Evolutionary conservation across 92 coral and sea anemone genomes (phyloP).

Genomic region (Porites evermanni): DNA sequence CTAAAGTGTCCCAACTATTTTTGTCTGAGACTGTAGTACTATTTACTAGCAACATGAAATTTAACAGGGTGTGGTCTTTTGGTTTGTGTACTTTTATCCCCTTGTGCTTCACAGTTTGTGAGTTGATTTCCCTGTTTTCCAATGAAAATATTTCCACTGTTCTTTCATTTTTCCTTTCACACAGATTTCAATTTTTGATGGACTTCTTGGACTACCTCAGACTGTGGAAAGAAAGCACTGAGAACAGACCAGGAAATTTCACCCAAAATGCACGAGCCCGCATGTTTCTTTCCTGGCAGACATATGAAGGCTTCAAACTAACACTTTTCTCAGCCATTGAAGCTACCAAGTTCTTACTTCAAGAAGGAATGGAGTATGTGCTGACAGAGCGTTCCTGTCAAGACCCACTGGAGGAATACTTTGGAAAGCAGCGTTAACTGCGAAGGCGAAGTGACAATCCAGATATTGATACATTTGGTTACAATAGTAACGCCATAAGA

Average conservation of each 20-base stretch:
- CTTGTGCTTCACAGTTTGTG: slow-evolving; percentile 39
- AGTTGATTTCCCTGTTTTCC: background rate
- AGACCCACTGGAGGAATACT: slow-evolving; percentile 63
- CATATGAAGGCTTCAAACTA: no score
- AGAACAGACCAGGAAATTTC: slow-evolving; percentile 57
- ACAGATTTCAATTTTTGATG: no score
- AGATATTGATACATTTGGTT: slow-evolving; percentile 54
- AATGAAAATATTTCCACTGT: no score
- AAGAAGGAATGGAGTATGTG: slow-evolving; percentile 27
- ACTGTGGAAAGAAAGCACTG: slow-evolving; percentile 61
- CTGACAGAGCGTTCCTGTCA: slow-evolving; percentile 69
- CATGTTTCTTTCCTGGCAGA: no score
- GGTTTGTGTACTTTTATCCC: background rate
- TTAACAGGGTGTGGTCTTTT: background rate
- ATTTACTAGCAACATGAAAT: no score
- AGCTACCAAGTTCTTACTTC: no score
- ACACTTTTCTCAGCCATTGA: no score
- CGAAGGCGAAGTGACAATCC: slow-evolving; percentile 68
- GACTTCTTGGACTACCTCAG: slow-evolving; percentile 17
- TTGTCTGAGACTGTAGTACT: no score
- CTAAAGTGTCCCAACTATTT: no score
- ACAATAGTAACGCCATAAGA: slow-evolving; percentile 57
- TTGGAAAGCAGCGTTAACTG: slow-evolving; percentile 58
- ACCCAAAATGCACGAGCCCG: slow-evolving; percentile 28
- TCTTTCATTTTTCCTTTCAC: no score